phyloP scores from a whole-genome alignment of 2,888 invertebrate genomes.

The Sinohyriopsis cumingii region DNA sequence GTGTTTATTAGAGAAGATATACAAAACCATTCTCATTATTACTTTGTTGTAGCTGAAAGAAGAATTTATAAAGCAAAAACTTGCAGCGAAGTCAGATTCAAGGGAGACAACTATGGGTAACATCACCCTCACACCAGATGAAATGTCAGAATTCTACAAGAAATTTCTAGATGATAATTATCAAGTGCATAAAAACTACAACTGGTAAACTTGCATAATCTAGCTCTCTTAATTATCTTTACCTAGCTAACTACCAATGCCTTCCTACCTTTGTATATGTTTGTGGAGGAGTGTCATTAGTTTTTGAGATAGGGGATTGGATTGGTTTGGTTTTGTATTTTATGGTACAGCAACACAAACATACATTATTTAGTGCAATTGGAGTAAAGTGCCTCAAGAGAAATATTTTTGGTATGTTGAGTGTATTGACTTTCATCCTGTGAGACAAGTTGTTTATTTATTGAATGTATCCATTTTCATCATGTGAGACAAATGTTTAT shows the following conservation, averaged over 20 bases:
- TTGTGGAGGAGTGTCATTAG: too few relatives aligned
- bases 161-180: conserved; percentile 87
- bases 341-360: too few relatives aligned
- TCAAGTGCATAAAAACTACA: conserved; percentile 83
- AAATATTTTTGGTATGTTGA: too few relatives aligned
- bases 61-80: conserved; percentile 43
- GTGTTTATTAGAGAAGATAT: too few relatives aligned
- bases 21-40: not conserved
- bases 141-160: conserved; percentile 89
- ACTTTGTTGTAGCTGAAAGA: conserved; percentile 47
- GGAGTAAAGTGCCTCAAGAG: too few relatives aligned
- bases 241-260: not conserved
- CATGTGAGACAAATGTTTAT: too few relatives aligned
- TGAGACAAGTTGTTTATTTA: too few relatives aligned
- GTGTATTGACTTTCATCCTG: too few relatives aligned
- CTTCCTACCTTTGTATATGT: not conserved
- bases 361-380: too few relatives aligned
- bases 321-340: too few relatives aligned
- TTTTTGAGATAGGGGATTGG: too few relatives aligned
- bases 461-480: too few relatives aligned
- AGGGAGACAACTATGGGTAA: conserved; percentile 14
- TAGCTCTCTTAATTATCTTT: not conserved
- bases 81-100: conserved; percentile 29
- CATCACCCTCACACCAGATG: conserved; percentile 49
- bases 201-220: conserved; percentile 69